Base-by-base conservation (phyloP, 2,888 invertebrate species). In the Yponomeuta plumbellus region DNA sequence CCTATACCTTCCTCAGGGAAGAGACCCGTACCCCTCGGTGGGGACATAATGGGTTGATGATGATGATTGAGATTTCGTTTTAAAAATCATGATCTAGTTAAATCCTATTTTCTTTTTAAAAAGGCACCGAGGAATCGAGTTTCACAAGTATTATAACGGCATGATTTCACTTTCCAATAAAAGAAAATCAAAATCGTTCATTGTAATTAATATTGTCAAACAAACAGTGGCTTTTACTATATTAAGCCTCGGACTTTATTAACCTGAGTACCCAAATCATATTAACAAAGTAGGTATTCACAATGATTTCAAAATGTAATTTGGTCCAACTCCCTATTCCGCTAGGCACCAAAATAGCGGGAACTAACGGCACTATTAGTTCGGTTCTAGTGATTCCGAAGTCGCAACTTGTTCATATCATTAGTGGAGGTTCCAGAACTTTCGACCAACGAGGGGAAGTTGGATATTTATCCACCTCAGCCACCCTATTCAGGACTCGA, bases 331-430 rank as follows among this genome's bases (percentile, higher is more conserved):
- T 34, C 6, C 13, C 44, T 52, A 52, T 13, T 52, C 44, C 44
- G 44, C 44, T 13, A 4, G 44, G 44, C 44, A 52, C 17, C 44
- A 52, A 52, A 61, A 65, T 65, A 52, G 66, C 66, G 44, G 44
- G 26, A 67, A 68, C 65, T 68, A 67, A 68, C 61, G 67, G 21
- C 67, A 39, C 58, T 63, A 66, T 61, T 52, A 68, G 68, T 66
- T 68, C 64, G 22, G 61, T 64, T 66, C 66, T 52, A 57, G 65
- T 66, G 58, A 39, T 23, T 66, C 57, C 20, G 23, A n/a, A 66
- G 59, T 63, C 68, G 67, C 63, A 58, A 70, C 70, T 70, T 70
- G 65, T 69, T 67, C 68, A 69, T 69, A 68, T 66, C 68, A 67
- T 70, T 70, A 70, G 67, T 69, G 58, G 22, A 22, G 22, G 21